Evolutionary conservation across 2,113 vertebrate species (phyloP).

Genomic region (Grammomys dolichurus): DNA sequence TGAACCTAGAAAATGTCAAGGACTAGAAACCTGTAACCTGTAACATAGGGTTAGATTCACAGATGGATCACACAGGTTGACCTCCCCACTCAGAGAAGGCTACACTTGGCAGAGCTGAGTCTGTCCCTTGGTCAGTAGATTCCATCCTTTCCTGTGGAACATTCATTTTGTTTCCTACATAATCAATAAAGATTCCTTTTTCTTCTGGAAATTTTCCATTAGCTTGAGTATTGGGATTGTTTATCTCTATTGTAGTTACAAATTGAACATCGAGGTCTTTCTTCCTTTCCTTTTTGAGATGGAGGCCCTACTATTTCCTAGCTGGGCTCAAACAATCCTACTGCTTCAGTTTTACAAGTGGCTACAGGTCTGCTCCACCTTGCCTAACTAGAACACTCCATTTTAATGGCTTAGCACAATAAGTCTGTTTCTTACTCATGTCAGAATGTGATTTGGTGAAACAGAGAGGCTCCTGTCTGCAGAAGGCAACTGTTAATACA

Average conservation of each 20-base stretch:
- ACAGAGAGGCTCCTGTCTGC: not conserved
- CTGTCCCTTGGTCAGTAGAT: not conserved
- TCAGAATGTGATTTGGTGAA: not conserved
- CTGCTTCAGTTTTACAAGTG: not conserved
- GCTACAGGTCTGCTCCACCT: not conserved
- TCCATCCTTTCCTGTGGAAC: not conserved
- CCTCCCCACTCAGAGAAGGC: not conserved
- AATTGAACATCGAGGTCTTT: not conserved
- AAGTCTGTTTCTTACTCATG: not conserved
- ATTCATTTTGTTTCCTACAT: not conserved
- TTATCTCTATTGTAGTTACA: constrained; percentile 41
- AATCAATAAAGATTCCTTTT: not conserved
- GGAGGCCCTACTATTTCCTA: not conserved
- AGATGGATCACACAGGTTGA: not conserved
- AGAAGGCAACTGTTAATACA: not conserved
- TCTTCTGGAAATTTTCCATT: constrained; percentile 31
- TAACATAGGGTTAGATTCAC: not conserved
- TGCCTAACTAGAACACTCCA: not conserved
- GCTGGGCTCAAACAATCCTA: not conserved
- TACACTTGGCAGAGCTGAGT: not conserved
- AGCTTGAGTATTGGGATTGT: not conserved
- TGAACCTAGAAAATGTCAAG: not conserved
- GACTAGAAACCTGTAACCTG: not conserved
- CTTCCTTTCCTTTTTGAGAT: not conserved
- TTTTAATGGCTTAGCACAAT: not conserved